Evolutionary conservation across 2,888 invertebrate species (phyloP).

Genomic region (Asteroscopus sphinx): DNA sequence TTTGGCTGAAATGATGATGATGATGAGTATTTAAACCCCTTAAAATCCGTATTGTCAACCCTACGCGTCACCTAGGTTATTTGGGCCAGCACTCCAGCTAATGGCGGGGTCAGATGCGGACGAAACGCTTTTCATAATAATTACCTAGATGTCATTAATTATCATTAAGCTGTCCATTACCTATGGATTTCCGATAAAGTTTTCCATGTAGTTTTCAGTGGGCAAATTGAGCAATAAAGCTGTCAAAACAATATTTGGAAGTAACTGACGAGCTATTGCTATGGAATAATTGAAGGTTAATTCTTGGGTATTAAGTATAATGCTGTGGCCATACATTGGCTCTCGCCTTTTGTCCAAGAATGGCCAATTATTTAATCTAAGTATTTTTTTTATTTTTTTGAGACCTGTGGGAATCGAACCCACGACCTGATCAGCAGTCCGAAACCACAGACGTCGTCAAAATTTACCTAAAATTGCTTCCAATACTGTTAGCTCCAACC

Average conservation of each 20-base stretch:
- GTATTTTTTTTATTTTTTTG: too few relatives aligned
- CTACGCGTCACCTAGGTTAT: constrained; percentile 55
- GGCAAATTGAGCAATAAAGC: constrained; percentile 15
- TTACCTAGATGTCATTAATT: constrained; percentile 61
- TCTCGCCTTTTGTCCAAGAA: too few relatives aligned
- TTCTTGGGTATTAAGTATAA: background rate
- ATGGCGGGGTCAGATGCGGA: constrained; percentile 56
- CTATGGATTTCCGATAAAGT: constrained; percentile 48
- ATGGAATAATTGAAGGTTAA: constrained; percentile 4
- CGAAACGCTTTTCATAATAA: constrained; percentile 60
- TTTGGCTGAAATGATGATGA: too few relatives aligned
- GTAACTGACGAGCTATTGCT: constrained; percentile 11
- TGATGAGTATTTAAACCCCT: background rate
- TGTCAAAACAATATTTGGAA: constrained; percentile 25
- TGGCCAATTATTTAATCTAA: too few relatives aligned
- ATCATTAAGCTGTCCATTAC: constrained; percentile 56
- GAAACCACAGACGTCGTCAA: too few relatives aligned
- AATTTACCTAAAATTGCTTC: too few relatives aligned
- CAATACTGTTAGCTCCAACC: too few relatives aligned
- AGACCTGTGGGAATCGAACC: too few relatives aligned
- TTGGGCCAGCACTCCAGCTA: constrained; percentile 70
- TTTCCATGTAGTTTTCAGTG: constrained; percentile 20
- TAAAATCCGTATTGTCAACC: constrained; percentile 25
- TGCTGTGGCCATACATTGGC: too few relatives aligned
- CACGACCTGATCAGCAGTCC: too few relatives aligned